phyloP scores from a whole-genome alignment of 2,797 vertebrate species.

The Anguilla megastoma region DNA sequence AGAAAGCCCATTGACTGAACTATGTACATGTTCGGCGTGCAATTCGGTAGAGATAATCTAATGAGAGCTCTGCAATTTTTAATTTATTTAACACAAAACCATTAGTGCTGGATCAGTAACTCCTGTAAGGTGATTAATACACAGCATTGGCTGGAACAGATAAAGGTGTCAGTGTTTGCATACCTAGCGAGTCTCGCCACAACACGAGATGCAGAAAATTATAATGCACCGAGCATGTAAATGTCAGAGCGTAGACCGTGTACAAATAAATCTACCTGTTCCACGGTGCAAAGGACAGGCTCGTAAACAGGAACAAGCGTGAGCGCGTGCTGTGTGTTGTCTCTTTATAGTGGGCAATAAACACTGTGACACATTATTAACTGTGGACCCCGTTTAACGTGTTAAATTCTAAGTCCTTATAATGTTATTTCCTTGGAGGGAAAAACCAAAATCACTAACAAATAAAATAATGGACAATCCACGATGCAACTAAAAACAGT shows the following conservation, averaged over 20 bases:
- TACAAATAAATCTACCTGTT: neutral
- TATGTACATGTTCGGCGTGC: neutral
- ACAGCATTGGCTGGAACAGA: neutral
- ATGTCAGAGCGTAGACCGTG: neutral
- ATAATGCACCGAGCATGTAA: neutral
- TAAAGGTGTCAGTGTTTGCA: neutral
- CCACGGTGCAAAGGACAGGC: neutral
- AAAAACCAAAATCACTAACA: neutral
- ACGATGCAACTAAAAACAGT: neutral
- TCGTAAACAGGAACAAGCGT: neutral
- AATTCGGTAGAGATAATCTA: neutral
- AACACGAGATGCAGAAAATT: neutral
- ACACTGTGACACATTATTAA: neutral
- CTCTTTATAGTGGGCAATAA: neutral
- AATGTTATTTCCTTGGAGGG: neutral
- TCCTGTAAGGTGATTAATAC: neutral
- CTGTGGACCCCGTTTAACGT: neutral
- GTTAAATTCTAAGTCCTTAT: neutral
- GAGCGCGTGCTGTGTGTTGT: neutral
- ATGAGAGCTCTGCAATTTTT: neutral
- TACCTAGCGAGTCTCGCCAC: neutral
- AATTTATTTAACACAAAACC: neutral
- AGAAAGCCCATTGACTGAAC: too few relatives aligned
- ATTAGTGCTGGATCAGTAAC: neutral
- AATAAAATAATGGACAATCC: neutral